phyloP scores from a whole-genome alignment of 2,113 vertebrate genomes.

The Nannospalax galili region DNA sequence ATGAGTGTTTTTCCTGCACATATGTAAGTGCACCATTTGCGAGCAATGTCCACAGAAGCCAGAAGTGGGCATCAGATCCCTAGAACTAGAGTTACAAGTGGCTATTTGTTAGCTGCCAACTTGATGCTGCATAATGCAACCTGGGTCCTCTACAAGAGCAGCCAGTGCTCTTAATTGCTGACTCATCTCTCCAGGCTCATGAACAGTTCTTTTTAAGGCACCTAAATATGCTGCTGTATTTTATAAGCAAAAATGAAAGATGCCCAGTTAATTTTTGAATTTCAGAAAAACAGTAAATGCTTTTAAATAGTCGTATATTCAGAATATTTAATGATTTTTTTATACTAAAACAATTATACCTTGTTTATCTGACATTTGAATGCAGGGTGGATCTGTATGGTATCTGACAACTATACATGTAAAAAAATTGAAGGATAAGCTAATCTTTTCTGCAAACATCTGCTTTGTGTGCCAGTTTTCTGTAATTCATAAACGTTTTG shows the following conservation, averaged over 20 bases:
- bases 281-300: not conserved
- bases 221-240: not conserved
- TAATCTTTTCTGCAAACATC: not conserved
- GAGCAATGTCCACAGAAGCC: no score
- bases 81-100: no score
- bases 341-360: not conserved
- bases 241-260: constrained; percentile 12
- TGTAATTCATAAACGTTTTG: not conserved
- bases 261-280: constrained; percentile 19
- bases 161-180: no score
- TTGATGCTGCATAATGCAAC: no score
- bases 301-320: not conserved
- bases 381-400: not conserved
- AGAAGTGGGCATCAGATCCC: no score
- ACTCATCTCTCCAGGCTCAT: not conserved
- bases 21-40: no score
- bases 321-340: constrained; percentile 24
- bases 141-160: no score
- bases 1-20: no score
- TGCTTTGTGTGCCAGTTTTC: not conserved
- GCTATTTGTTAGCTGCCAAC: no score
- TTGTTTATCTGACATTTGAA: constrained; percentile 15
- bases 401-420: not conserved
- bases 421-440: constrained; percentile 37
- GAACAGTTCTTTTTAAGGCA: not conserved